Evolutionary conservation across 2,888 invertebrate genomes (phyloP), one percentile per base, ranked within the genome.

Genomic region (Hirtodrosophila alboralis): DNA sequence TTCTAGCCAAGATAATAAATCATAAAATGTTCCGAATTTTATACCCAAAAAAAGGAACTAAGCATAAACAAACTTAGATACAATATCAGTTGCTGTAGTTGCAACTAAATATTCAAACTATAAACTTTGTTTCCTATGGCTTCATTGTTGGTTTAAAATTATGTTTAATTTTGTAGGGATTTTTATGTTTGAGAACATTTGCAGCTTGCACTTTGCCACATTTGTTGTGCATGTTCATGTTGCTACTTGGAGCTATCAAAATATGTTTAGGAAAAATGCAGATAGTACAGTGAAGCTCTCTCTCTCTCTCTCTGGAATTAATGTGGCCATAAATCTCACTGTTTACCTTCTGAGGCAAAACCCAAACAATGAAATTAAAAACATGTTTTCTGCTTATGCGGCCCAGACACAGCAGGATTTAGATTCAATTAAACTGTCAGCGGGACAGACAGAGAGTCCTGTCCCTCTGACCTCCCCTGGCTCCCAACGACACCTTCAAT

Each of bases 381-480:
- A 78, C 67, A 67, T 75, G 54, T 78, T 75, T 79, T 41, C 44
- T 45, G 31, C 37, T 48, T 57, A 33, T 44, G 61, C 54, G 43
- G 59, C 59, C 57, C 61, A 68, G 56, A 43, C 58, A 56, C 62
- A 54, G 66, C 81, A 47, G 75, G 86, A 75, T 83, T 83, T 75
- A 60, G 75, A 78, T 79, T 79, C 86, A 79, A 85, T 85, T 83
- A 79, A 83, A 83, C 60, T 79, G 86, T 83, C 84, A 78, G 78
- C 84, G 57, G 77, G 73, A 45, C 61, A 51, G 56, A 10, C 40
- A 37, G 21, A 40, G 44, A 49, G n/a, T n/a, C 48, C 12, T 56
- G 18, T 8, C 45, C 8, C 23, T 10, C 14, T 26, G 9, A 34
- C 14, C 36, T 18, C 40, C 34, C 23, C 16, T 36, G 33, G 9